Conservation (phyloP, 2,797 vertebrate genomes). For the Sphaeramia orbicularis region DNA sequence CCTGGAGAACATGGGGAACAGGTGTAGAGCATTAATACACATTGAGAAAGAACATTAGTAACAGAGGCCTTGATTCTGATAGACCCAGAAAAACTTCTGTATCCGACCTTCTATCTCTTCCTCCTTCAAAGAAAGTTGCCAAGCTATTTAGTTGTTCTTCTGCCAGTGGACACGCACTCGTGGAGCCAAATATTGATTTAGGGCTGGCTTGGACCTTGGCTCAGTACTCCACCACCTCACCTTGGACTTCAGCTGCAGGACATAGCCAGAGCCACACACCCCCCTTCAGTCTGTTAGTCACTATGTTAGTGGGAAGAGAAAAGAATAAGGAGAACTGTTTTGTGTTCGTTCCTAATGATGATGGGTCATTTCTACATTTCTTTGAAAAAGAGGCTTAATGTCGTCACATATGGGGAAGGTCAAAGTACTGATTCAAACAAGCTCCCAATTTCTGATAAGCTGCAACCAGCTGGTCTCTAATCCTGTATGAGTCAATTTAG, state of each 20-base stretch:
- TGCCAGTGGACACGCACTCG: constrained; percentile 56
- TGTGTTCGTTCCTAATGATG: constrained; percentile 23
- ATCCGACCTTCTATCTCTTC: constrained; percentile 5
- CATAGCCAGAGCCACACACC: constrained; percentile 33
- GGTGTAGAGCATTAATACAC: constrained; percentile 51
- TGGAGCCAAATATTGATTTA: constrained; percentile 79
- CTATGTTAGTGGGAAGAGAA: not conserved
- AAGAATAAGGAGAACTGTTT: constrained; percentile 9
- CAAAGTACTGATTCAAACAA: constrained; percentile 30
- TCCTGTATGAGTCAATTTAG: not conserved
- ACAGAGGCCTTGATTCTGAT: not conserved
- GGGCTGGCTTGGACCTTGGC: constrained; percentile 50
- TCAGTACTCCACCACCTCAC: constrained; percentile 49
- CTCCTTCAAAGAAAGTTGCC: constrained; percentile 34
- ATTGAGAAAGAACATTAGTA: not conserved
- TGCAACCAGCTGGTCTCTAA: constrained; percentile 13
- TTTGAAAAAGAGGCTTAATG: not conserved
- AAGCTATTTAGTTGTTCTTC: constrained; percentile 54
- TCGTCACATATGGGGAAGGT: constrained; percentile 19
- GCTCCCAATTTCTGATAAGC: constrained; percentile 40
- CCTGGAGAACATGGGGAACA: constrained; percentile 65
- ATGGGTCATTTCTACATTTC: constrained; percentile 38
- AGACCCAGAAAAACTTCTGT: constrained; percentile 33
- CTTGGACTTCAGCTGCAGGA: constrained; percentile 44
- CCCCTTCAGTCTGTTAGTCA: constrained; percentile 16